These are phyloP conservation scores for Archegozetes longisetosus DNA, from an alignment of 1,140 invertebrate genomes.

Conservation along the genomic window DNA sequence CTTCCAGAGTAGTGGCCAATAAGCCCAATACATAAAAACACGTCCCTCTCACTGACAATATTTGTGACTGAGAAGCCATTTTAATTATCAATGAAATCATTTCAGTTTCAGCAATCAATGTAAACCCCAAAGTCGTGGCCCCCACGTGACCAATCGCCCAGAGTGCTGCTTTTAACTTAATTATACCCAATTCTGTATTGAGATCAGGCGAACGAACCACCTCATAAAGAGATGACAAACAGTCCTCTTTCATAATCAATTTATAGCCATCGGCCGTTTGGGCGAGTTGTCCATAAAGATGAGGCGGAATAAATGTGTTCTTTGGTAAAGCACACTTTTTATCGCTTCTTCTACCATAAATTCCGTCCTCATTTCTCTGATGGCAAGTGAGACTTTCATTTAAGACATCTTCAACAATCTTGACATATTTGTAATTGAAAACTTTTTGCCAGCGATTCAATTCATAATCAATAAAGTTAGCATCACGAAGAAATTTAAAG, in stretches of 20 bases:
- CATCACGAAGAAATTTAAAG: conserved; percentile 46
- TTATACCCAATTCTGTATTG: conserved; percentile 26
- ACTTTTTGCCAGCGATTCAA: conserved; percentile 54
- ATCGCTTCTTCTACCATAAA: conserved; percentile 44
- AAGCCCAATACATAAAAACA: conserved; percentile 72
- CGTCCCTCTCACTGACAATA: conserved; percentile 69
- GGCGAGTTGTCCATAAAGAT: conserved; percentile 72
- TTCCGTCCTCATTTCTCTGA: conserved; percentile 59
- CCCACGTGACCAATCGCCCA: conserved; percentile 76
- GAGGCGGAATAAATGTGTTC: conserved; percentile 56
- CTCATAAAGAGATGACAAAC: not conserved
- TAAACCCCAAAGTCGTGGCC: conserved; percentile 50
- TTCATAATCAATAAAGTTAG: conserved; percentile 51
- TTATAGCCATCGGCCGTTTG: conserved; percentile 49
- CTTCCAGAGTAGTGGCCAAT: conserved; percentile 58
- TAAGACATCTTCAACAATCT: conserved; percentile 66
- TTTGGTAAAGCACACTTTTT: conserved; percentile 3
- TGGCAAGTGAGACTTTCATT: conserved; percentile 71
- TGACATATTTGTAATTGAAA: conserved; percentile 48
- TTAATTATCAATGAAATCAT: conserved; percentile 43
- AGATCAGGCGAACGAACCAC: conserved; percentile 24
- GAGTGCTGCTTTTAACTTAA: conserved; percentile 59
- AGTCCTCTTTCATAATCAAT: not conserved
- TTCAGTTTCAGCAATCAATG: conserved; percentile 44
- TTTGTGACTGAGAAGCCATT: conserved; percentile 54